A percentile compares a stretch with the other conserved stretches of the same genome.
Conservation (phyloP, 2,113 vertebrate species). For the Agapornis roseicollis region DNA sequence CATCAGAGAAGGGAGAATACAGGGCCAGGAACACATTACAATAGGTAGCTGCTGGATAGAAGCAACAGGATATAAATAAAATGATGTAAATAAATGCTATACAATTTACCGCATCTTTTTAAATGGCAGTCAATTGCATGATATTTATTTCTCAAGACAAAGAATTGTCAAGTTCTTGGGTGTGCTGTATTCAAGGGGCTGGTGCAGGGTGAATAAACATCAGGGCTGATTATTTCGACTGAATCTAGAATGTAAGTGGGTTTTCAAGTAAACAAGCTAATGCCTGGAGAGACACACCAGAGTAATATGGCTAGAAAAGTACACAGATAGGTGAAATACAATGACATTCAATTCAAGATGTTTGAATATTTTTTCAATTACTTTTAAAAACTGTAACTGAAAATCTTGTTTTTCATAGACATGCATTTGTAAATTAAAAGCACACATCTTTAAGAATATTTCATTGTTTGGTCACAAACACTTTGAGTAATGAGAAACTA, state of each 20-base stretch:
- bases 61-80: neutral
- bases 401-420: neutral
- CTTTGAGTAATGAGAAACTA: neutral
- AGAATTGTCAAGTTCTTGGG: neutral
- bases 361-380: neutral
- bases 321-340: neutral
- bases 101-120: neutral
- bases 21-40: neutral
- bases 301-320: neutral
- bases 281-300: neutral
- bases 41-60: neutral
- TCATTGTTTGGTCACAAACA: neutral
- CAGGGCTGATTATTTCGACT: neutral
- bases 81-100: neutral
- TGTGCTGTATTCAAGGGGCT: neutral
- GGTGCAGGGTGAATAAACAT: neutral
- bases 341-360: neutral
- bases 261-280: neutral
- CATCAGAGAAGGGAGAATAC: neutral
- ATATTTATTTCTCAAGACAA: neutral
- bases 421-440: conserved; percentile 11
- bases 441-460: neutral
- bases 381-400: neutral
- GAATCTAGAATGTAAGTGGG: neutral
- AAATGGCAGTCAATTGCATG: neutral